Conservation (phyloP, 2,888 invertebrate genomes). For the Maniola hyperantus region DNA sequence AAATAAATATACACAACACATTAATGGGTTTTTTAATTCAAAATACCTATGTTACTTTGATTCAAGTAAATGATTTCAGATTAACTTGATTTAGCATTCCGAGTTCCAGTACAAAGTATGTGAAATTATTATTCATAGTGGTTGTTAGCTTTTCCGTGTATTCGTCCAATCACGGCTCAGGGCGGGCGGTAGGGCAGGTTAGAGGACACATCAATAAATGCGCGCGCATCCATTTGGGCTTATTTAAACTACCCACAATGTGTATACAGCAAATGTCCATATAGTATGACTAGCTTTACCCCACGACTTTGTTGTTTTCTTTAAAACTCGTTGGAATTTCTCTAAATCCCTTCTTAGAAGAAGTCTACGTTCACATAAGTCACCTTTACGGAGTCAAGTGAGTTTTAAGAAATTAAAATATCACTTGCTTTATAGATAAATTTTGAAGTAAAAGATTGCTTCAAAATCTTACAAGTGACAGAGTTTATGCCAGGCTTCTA, state of each 20-base stretch:
- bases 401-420: too few relatives aligned
- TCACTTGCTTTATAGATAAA: too few relatives aligned
- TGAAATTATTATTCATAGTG: slow-evolving; percentile 33
- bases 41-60: neutral
- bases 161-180: slow-evolving; percentile 45
- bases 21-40: too few relatives aligned
- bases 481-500: too few relatives aligned
- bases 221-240: slow-evolving; percentile 43
- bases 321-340: too few relatives aligned
- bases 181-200: slow-evolving; percentile 45
- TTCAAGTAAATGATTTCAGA: neutral
- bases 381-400: too few relatives aligned
- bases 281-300: neutral
- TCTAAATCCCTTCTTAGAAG: too few relatives aligned
- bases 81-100: slow-evolving; percentile 13
- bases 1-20: too few relatives aligned
- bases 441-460: too few relatives aligned
- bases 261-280: slow-evolving; percentile 6
- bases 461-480: too few relatives aligned
- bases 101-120: slow-evolving; percentile 1
- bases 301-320: neutral
- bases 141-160: slow-evolving; percentile 33
- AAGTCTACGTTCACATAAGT: too few relatives aligned
- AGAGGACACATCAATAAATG: slow-evolving; percentile 43
- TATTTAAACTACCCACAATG: slow-evolving; percentile 34